These are phyloP conservation scores for Labroides dimidiatus DNA, from an alignment of 2,797 vertebrate species.

Conservation along the genomic window DNA sequence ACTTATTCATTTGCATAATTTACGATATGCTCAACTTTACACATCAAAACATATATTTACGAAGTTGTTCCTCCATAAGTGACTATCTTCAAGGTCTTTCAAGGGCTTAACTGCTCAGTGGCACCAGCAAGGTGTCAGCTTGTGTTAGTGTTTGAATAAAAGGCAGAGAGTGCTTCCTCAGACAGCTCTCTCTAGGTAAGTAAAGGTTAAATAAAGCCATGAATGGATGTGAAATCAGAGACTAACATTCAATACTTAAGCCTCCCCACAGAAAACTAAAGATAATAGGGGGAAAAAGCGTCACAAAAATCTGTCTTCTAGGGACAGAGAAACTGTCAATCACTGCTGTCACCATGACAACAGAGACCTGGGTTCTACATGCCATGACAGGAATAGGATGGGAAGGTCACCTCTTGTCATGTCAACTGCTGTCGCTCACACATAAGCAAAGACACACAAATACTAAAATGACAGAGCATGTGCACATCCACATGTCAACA, in stretches of 20 bases:
- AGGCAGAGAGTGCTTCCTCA: neutral
- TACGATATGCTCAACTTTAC: too few relatives aligned
- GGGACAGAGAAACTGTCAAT: slow-evolving; percentile 72
- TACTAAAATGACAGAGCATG: slow-evolving; percentile 29
- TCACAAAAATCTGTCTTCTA: slow-evolving; percentile 72
- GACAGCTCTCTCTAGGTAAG: slow-evolving; percentile 9
- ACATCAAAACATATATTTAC: too few relatives aligned
- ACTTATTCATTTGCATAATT: too few relatives aligned
- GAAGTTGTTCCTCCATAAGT: slow-evolving; percentile 19
- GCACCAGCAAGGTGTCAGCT: slow-evolving; percentile 24
- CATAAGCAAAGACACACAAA: slow-evolving; percentile 23
- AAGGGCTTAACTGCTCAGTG: slow-evolving; percentile 13
- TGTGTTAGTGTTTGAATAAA: slow-evolving; percentile 23
- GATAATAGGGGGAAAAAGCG: slow-evolving; percentile 62
- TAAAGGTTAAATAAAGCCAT: slow-evolving; percentile 43
- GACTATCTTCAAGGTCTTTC: slow-evolving; percentile 36
- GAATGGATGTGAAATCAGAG: slow-evolving; percentile 26
- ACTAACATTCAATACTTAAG: slow-evolving; percentile 40
- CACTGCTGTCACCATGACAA: slow-evolving; percentile 76
- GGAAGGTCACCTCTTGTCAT: slow-evolving; percentile 82
- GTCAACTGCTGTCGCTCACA: slow-evolving; percentile 64
- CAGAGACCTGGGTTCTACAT: slow-evolving; percentile 61
- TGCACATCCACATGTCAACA: slow-evolving; percentile 26
- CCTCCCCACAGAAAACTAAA: slow-evolving; percentile 26
- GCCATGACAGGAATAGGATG: slow-evolving; percentile 65